Percentiles rank a stretch among this genome's conserved stretches.
Conservation (phyloP, 2,113 vertebrate genomes). For the Labeo catla region DNA sequence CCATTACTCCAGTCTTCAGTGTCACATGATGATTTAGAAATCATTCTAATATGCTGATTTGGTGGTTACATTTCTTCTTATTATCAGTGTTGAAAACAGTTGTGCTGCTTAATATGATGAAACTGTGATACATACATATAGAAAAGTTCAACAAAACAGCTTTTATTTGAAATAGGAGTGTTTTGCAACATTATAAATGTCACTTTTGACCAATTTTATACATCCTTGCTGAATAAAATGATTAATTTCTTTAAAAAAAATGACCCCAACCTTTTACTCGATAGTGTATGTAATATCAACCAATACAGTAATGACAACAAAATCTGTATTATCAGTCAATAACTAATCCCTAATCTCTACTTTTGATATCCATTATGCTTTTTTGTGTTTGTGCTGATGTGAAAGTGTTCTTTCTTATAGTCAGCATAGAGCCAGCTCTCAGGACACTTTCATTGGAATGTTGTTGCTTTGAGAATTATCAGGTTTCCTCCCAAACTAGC, state of each 20-base stretch:
- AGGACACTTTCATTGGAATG: slow-evolving; percentile 38
- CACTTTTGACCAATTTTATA: background rate
- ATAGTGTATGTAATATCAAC: background rate
- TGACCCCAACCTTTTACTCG: background rate
- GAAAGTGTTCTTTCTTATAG: slow-evolving; percentile 7
- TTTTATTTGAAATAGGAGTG: background rate
- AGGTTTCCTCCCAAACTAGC: slow-evolving; percentile 55
- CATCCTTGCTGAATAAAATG: background rate
- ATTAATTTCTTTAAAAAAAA: background rate
- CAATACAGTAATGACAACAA: background rate
- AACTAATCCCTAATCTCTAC: background rate
- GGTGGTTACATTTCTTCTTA: background rate
- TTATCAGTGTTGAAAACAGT: background rate
- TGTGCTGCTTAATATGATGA: background rate
- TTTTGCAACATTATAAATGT: background rate
- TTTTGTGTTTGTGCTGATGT: background rate
- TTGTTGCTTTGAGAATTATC: slow-evolving; percentile 48
- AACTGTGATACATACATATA: background rate
- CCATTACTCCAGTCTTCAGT: background rate
- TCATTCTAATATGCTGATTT: background rate
- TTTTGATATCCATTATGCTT: background rate
- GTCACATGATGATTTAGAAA: background rate
- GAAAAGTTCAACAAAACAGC: background rate
- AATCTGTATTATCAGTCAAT: background rate
- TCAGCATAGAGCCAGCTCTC: slow-evolving; percentile 1